phyloP scores from a whole-genome alignment of 2,113 vertebrate genomes.

The Protobothrops flavoviridis region DNA sequence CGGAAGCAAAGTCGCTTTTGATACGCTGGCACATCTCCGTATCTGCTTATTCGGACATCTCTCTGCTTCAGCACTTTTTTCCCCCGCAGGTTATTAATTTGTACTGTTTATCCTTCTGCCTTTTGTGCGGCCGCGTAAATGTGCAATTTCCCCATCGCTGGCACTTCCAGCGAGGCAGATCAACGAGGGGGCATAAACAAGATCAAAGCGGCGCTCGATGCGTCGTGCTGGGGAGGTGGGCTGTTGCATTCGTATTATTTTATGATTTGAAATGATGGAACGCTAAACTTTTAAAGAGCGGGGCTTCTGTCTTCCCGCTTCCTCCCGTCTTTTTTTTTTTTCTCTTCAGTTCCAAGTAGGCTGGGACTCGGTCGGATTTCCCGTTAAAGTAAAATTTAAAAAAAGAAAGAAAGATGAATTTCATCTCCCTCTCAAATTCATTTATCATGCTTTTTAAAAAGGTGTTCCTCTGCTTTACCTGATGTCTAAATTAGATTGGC shows the following conservation, averaged over 20 bases:
- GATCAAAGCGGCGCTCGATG: slow-evolving; percentile 68
- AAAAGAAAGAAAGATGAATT: slow-evolving; percentile 62
- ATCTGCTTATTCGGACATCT: slow-evolving; percentile 61
- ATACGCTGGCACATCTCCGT: slow-evolving; percentile 38
- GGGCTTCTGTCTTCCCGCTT: background rate
- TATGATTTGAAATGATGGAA: slow-evolving; percentile 70
- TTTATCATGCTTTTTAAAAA: slow-evolving; percentile 85
- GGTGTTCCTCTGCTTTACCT: slow-evolving; percentile 82
- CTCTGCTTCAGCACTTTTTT: slow-evolving; percentile 73
- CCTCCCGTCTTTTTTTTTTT: background rate
- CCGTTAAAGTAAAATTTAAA: slow-evolving; percentile 73
- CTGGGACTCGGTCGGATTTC: slow-evolving; percentile 78
- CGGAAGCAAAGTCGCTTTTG: slow-evolving; percentile 63
- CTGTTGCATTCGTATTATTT: slow-evolving; percentile 61
- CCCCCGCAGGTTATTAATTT: slow-evolving; percentile 65
- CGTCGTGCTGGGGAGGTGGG: background rate
- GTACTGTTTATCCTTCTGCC: slow-evolving; percentile 67
- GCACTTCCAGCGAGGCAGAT: slow-evolving; percentile 71
- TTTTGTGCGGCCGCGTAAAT: slow-evolving; percentile 64
- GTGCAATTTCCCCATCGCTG: slow-evolving; percentile 72
- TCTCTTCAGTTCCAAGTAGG: slow-evolving; percentile 67
- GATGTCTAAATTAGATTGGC: slow-evolving; percentile 93
- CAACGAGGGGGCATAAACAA: slow-evolving; percentile 71
- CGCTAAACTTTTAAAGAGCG: slow-evolving; percentile 69
- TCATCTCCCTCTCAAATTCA: slow-evolving; percentile 76